Evolutionary conservation across 2,797 vertebrate species (phyloP).

Genomic region (Darevskia mixta): DNA sequence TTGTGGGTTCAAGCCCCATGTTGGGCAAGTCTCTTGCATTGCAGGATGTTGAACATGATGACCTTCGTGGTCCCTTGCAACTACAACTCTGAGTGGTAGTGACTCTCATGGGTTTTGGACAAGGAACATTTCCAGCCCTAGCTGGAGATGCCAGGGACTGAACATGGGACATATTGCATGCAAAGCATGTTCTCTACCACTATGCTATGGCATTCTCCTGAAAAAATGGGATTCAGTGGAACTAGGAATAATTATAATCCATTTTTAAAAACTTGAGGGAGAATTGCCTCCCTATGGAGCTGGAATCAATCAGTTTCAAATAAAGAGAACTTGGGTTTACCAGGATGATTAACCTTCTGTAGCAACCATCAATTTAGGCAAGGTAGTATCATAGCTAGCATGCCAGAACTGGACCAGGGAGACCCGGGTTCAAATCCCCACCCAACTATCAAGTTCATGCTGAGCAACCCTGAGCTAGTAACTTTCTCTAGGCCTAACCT

Average conservation of each 20-base stretch:
- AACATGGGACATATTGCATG: neutral
- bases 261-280: neutral
- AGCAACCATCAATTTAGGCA: no score
- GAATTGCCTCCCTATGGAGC: neutral
- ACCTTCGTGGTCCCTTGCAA: no score
- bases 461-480: no score
- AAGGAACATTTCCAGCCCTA: neutral
- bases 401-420: neutral
- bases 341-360: neutral
- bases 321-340: neutral
- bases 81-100: neutral
- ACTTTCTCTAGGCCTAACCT: neutral
- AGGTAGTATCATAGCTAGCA: neutral
- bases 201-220: neutral
- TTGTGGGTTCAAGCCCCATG: no score
- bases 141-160: neutral
- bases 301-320: neutral
- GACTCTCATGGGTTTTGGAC: neutral
- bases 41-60: no score
- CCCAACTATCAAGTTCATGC: no score
- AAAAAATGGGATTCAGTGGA: neutral
- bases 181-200: neutral
- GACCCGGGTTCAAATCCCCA: no score
- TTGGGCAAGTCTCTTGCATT: no score
- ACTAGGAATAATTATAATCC: no score